Percentiles rank a stretch among this genome's conserved stretches.
phyloP scores from a whole-genome alignment of 2,888 invertebrate species.

The Phasia obesa region DNA sequence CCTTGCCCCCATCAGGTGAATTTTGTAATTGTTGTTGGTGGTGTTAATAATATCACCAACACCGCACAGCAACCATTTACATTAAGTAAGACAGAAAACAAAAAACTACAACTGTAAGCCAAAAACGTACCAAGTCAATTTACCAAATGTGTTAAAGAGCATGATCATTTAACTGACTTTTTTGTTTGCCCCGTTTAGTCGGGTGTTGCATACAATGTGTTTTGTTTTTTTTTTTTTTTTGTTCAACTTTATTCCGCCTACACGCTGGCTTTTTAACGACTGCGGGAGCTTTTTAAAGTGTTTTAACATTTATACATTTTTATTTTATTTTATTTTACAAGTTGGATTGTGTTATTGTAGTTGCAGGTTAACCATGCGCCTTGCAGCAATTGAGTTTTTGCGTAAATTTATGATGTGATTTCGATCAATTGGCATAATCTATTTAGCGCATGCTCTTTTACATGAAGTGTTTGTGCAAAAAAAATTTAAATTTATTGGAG shows the following conservation, averaged over 20 bases:
- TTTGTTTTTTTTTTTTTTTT: conserved; percentile 28
- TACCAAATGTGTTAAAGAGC: conserved; percentile 69
- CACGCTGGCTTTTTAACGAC: conserved; percentile 69
- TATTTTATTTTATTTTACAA: conserved; percentile 31
- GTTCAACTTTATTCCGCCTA: conserved; percentile 72
- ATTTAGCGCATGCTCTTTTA: conserved; percentile 76
- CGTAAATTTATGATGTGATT: conserved; percentile 81
- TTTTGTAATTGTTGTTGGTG: conserved; percentile 64
- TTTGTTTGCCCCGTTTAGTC: conserved; percentile 38
- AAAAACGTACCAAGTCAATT: conserved; percentile 49
- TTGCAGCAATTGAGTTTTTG: conserved; percentile 73
- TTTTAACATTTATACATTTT: conserved; percentile 53
- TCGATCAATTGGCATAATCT: conserved; percentile 82
- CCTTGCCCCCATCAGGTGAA: conserved; percentile 60
- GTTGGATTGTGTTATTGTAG: conserved; percentile 53
- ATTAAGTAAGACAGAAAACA: conserved; percentile 16
- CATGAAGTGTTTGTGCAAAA: conserved; percentile 40
- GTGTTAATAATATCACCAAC: conserved; percentile 66
- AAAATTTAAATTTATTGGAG: conserved; percentile 47
- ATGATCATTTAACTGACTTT: conserved; percentile 68
- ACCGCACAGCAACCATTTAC: conserved; percentile 55
- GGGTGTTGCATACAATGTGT: conserved; percentile 28
- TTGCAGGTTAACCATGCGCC: conserved; percentile 68
- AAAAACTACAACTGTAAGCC: conserved; percentile 4
- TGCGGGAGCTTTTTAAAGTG: conserved; percentile 64